Conservation (phyloP, 2,113 vertebrate species). For the Piprites chloris region DNA sequence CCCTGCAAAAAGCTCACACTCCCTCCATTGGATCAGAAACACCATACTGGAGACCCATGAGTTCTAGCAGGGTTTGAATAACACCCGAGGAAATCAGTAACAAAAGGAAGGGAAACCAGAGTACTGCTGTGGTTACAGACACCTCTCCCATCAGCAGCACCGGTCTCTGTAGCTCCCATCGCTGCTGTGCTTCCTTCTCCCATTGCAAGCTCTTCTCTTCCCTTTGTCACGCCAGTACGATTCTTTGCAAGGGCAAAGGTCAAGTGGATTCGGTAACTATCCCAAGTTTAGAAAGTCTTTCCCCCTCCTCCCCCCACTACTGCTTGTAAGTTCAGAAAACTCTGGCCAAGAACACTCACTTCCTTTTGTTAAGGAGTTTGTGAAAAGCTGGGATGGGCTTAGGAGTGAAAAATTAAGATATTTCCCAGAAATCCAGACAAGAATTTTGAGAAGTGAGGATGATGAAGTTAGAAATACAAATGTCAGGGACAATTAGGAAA, state of each 20-base stretch:
- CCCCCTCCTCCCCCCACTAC: accelerated
- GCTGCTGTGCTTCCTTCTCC: neutral
- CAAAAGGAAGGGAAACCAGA: neutral
- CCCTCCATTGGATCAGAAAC: neutral
- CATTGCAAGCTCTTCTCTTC: neutral
- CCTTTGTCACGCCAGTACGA: neutral
- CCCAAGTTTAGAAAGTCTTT: neutral
- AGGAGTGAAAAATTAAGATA: neutral
- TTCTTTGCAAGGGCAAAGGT: neutral
- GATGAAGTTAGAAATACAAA: neutral
- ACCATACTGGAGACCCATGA: neutral
- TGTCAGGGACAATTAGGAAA: neutral
- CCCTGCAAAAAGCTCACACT: neutral
- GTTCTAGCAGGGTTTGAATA: neutral
- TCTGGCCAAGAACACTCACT: neutral
- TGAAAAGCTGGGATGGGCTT: neutral
- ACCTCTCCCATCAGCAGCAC: neutral
- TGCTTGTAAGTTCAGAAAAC: neutral
- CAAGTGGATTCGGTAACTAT: neutral
- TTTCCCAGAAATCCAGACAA: neutral
- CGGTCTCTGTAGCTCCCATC: neutral
- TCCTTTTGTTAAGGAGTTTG: neutral
- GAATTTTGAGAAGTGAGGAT: neutral
- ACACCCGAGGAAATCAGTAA: neutral
- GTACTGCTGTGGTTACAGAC: neutral